phyloP scores from a whole-genome alignment of 2,797 vertebrate genomes.

The Chelon auratus region DNA sequence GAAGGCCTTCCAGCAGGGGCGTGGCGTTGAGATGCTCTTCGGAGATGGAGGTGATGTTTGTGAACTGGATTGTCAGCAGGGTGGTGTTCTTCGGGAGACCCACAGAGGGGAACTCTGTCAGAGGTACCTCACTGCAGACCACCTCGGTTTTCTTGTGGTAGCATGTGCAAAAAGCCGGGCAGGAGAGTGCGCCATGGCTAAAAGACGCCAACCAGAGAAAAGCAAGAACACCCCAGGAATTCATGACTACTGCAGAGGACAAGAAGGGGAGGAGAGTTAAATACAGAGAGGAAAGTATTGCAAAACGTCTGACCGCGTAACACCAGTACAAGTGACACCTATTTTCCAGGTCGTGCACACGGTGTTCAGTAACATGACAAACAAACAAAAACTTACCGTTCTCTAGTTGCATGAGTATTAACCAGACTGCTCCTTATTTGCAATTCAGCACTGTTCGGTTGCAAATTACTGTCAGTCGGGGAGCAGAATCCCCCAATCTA shows the following conservation, averaged over 20 bases:
- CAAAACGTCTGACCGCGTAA: conserved; percentile 13
- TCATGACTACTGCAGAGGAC: conserved; percentile 64
- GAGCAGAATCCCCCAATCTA: conserved; percentile 38
- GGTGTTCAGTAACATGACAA: conserved; percentile 15
- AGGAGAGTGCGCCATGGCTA: conserved; percentile 53
- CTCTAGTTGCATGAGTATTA: conserved; percentile 6
- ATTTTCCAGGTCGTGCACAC: conserved; percentile 19
- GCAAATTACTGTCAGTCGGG: conserved; percentile 40
- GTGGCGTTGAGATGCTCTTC: conserved; percentile 65
- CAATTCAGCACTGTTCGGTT: conserved; percentile 26
- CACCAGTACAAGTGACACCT: background rate
- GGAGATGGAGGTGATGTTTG: conserved; percentile 76
- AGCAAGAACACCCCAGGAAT: conserved; percentile 35
- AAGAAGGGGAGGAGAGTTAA: background rate
- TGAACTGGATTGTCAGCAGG: conserved; percentile 77
- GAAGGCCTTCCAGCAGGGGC: conserved; percentile 72
- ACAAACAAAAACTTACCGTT: conserved; percentile 72
- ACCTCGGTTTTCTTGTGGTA: conserved; percentile 69
- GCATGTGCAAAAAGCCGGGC: conserved; percentile 74
- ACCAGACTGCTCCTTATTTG: conserved; percentile 19
- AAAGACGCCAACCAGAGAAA: conserved; percentile 62
- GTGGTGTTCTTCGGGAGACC: conserved; percentile 72
- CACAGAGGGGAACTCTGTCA: conserved; percentile 70
- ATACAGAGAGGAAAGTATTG: conserved; percentile 5
- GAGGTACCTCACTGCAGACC: conserved; percentile 69